These are phyloP conservation scores for Chamaetylas fuelleborni DNA, from an alignment of 2,113 vertebrate genomes.

Conservation along the genomic window DNA sequence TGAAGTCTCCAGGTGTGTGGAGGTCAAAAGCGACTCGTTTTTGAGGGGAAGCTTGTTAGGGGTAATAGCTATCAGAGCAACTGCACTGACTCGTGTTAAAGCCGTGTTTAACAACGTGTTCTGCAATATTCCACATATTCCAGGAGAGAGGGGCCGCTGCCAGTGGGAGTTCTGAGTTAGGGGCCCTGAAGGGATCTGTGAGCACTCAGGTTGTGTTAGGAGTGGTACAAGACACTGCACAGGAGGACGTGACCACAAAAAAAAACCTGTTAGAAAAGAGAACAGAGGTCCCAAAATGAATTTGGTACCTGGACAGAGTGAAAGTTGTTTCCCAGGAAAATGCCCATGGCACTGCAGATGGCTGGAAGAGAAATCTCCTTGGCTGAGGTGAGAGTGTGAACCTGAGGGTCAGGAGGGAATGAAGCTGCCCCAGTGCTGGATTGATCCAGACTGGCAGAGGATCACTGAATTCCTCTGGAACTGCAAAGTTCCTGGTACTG, in stretches of 20 bases:
- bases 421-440: not conserved
- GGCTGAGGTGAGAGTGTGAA: not conserved
- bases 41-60: constrained; percentile 41
- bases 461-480: not conserved
- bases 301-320: not conserved
- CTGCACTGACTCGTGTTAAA: not conserved
- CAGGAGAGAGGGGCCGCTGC: not conserved
- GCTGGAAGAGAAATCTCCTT: not conserved
- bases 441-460: not conserved
- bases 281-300: not conserved
- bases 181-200: not conserved
- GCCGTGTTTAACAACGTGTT: not conserved
- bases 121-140: not conserved
- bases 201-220: rapidly evolving
- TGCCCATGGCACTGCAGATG: not conserved
- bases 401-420: not conserved
- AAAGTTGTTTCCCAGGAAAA: not conserved
- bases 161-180: not conserved
- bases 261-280: not conserved
- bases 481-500: not conserved
- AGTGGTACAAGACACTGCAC: not conserved
- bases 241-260: not conserved
- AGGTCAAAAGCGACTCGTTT: constrained; percentile 69
- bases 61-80: constrained; percentile 46
- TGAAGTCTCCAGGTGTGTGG: constrained; percentile 81